A percentile compares a stretch with the other conserved stretches of the same genome.
Conservation (phyloP, 2,888 invertebrate genomes). For the Philereme transversata region DNA sequence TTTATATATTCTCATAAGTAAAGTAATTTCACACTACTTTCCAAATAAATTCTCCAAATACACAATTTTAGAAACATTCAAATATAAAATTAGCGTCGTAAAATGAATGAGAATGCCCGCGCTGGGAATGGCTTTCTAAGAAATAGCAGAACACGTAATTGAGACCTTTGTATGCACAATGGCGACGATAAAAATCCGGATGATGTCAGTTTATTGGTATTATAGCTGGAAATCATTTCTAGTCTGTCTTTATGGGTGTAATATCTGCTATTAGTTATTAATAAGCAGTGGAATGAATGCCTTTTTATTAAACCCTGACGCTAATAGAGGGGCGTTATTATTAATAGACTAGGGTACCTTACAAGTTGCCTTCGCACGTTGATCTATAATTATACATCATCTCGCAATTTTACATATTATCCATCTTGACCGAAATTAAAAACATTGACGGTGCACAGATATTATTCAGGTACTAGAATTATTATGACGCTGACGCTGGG, state of each 20-base stretch:
- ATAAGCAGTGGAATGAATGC: slow-evolving; percentile 5
- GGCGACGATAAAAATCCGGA: slow-evolving; percentile 33
- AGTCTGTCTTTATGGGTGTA: slow-evolving; percentile 21
- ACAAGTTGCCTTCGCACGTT: too few relatives aligned
- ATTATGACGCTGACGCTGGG: too few relatives aligned
- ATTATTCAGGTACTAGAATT: too few relatives aligned
- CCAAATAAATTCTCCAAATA: slow-evolving; percentile 25
- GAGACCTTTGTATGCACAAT: slow-evolving; percentile 39
- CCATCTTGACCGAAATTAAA: too few relatives aligned
- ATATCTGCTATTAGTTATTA: slow-evolving; percentile 20
- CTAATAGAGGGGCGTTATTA: not conserved
- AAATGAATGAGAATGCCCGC: slow-evolving; percentile 28
- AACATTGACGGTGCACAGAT: too few relatives aligned
- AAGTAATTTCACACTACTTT: slow-evolving; percentile 20
- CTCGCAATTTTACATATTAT: too few relatives aligned
- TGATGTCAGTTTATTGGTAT: slow-evolving; percentile 22
- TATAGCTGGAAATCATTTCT: slow-evolving; percentile 21
- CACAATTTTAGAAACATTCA: slow-evolving; percentile 23
- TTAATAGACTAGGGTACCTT: not conserved
- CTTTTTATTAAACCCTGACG: slow-evolving; percentile 5
- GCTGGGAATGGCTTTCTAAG: slow-evolving; percentile 31
- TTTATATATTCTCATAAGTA: not conserved
- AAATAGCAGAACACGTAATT: slow-evolving; percentile 32
- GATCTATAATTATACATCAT: too few relatives aligned
- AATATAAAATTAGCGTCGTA: slow-evolving; percentile 32